These are phyloP conservation scores for Epinephelus cyanopodus DNA, from an alignment of 2,113 vertebrate genomes.

Conservation along the genomic window DNA sequence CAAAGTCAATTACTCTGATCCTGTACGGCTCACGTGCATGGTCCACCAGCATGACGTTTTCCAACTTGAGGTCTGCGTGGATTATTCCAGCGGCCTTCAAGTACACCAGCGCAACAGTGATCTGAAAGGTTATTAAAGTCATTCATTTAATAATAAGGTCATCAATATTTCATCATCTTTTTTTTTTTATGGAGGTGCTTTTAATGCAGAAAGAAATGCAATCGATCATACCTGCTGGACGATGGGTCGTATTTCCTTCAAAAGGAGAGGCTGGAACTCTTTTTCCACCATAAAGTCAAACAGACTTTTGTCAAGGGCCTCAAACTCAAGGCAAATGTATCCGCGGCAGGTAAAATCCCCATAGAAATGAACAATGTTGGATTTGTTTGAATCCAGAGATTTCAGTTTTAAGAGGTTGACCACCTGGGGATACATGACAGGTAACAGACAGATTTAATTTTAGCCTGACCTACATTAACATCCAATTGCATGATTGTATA, in stretches of 20 bases:
- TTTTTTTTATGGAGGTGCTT: background rate
- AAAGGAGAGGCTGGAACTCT: background rate
- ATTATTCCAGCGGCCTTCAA: background rate
- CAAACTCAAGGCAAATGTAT: slow-evolving; percentile 33
- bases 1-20: slow-evolving; percentile 57
- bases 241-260: slow-evolving; percentile 8
- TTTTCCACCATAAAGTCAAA: slow-evolving; percentile 10
- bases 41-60: slow-evolving; percentile 42
- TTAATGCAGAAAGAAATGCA: background rate
- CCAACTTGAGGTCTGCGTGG: slow-evolving; percentile 38
- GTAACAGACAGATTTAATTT: background rate
- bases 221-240: slow-evolving; percentile 25
- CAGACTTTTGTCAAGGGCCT: slow-evolving; percentile 34
- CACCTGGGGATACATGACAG: background rate
- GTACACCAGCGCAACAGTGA: slow-evolving; percentile 2
- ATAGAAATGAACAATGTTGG: slow-evolving; percentile 17
- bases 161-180: background rate
- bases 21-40: background rate
- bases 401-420: background rate
- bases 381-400: background rate
- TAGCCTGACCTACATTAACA: background rate
- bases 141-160: background rate
- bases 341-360: background rate
- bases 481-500: background rate
- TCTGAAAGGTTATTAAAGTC: slow-evolving; percentile 10